Percentiles rank a stretch among this genome's conserved stretches.
These are phyloP conservation scores for Ips typographus DNA, from an alignment of 1,140 invertebrate genomes.

Conservation along the genomic window DNA sequence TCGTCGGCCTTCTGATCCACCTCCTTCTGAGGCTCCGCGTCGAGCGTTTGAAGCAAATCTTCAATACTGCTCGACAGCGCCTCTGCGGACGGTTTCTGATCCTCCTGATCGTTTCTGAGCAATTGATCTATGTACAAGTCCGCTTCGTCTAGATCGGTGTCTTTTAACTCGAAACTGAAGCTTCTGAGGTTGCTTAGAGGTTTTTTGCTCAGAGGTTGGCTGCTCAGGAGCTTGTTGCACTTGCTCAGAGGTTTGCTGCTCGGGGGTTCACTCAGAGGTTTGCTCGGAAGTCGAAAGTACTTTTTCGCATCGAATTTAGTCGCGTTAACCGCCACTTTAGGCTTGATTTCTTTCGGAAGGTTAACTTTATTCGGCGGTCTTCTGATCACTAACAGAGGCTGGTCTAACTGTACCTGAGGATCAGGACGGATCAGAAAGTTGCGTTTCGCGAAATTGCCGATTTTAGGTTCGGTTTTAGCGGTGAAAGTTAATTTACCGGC, in stretches of 20 bases:
- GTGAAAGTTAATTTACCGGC: constrained; percentile 38
- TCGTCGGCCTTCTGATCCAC: constrained; percentile 49
- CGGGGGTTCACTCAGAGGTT: constrained; percentile 17
- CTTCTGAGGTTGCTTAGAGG: constrained; percentile 3
- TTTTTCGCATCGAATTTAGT: constrained; percentile 46
- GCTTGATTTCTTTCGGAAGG: constrained; percentile 49
- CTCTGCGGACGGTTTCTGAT: constrained; percentile 46
- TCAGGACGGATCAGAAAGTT: constrained; percentile 47
- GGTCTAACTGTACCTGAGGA: constrained; percentile 42
- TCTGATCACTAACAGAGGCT: constrained; percentile 51
- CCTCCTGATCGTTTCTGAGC: constrained; percentile 48
- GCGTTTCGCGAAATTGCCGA: constrained; percentile 15
- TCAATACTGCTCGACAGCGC: constrained; percentile 48
- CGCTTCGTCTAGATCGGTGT: constrained; percentile 45
- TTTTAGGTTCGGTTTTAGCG: constrained; percentile 17
- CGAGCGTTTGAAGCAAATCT: constrained; percentile 49
- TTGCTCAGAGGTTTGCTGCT: too few species aligned
- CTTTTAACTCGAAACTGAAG: constrained; percentile 51
- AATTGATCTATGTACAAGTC: constrained; percentile 51
- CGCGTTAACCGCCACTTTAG: constrained; percentile 47
- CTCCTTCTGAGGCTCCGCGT: constrained; percentile 37
- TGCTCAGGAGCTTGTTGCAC: too few species aligned
- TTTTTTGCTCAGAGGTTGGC: too few species aligned
- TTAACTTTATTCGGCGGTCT: constrained; percentile 51
- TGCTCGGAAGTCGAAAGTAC: constrained; percentile 47